Evolutionary conservation across 2,113 vertebrate species (phyloP).

Genomic region (Myotis yumanensis): DNA sequence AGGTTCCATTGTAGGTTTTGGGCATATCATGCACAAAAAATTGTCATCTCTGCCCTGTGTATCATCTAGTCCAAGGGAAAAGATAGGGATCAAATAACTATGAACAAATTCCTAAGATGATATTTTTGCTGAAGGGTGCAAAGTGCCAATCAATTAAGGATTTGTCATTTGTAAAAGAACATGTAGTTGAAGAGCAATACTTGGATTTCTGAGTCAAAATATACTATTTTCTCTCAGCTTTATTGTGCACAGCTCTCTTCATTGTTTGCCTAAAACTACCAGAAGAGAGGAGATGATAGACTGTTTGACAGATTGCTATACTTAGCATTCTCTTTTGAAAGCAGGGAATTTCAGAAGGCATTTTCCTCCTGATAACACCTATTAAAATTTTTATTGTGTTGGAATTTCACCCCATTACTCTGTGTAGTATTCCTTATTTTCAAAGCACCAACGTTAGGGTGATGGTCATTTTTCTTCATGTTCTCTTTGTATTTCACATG

Average conservation of each 20-base stretch:
- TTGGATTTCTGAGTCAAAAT: slow-evolving; percentile 32
- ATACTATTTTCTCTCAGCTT: neutral
- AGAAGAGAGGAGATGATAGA: neutral
- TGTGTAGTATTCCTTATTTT: slow-evolving; percentile 66
- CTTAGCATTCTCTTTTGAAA: neutral
- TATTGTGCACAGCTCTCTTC: neutral
- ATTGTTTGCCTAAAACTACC: neutral
- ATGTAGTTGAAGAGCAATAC: neutral
- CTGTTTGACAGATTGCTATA: neutral
- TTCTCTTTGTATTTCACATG: slow-evolving; percentile 67
- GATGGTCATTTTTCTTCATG: slow-evolving; percentile 73
- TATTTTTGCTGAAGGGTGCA: neutral
- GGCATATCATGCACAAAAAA: neutral
- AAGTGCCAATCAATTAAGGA: neutral
- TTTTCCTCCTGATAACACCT: neutral
- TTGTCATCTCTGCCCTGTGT: neutral
- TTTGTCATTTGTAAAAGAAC: neutral
- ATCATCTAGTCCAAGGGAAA: neutral
- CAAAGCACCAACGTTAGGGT: neutral
- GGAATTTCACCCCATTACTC: neutral
- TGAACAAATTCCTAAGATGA: neutral
- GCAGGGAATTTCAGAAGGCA: neutral
- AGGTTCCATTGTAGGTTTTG: neutral
- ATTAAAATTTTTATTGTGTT: neutral
- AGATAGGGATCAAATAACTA: neutral